Conservation (phyloP, 2,797 vertebrate genomes). For the Pseudomugil tenellus region DNA sequence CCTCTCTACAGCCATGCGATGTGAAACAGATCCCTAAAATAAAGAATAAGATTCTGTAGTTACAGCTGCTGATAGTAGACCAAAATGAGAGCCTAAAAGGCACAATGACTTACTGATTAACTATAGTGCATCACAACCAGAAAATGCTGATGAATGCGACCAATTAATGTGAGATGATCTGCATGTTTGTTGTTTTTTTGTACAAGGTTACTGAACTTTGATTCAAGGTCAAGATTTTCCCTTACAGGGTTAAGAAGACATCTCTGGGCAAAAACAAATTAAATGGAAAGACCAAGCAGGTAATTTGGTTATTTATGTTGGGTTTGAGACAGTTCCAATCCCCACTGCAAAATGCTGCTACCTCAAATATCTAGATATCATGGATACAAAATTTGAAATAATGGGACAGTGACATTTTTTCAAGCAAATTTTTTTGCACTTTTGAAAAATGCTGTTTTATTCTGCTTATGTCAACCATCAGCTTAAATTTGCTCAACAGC, state of each 20-base stretch:
- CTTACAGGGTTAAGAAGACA: conserved; percentile 65
- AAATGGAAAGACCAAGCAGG: conserved; percentile 15
- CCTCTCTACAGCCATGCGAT: conserved; percentile 41
- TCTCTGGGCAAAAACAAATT: conserved; percentile 63
- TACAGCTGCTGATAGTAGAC: conserved; percentile 31
- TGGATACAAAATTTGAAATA: no score
- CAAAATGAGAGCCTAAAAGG: conserved; percentile 13
- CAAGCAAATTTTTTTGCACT: neutral
- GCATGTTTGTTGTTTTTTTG: conserved; percentile 58
- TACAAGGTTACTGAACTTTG: conserved; percentile 43
- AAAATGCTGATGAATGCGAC: conserved; percentile 56
- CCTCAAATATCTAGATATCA: neutral
- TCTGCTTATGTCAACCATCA: neutral
- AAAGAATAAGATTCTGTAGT: conserved; percentile 9
- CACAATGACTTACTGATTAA: conserved; percentile 47
- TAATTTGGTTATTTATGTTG: conserved; percentile 18
- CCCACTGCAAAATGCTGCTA: neutral
- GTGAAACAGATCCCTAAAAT: conserved; percentile 38
- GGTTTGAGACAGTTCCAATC: neutral
- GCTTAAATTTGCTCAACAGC: neutral
- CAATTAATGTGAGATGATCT: conserved; percentile 57
- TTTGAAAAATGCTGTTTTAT: neutral
- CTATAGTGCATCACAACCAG: conserved; percentile 28
- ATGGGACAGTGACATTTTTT: neutral
- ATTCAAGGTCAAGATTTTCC: conserved; percentile 49